A percentile compares a stretch with the other conserved stretches of the same genome.
These are phyloP conservation scores for Ptychochromis oligacanthus DNA, from an alignment of 2,113 vertebrate genomes.

Conservation along the genomic window DNA sequence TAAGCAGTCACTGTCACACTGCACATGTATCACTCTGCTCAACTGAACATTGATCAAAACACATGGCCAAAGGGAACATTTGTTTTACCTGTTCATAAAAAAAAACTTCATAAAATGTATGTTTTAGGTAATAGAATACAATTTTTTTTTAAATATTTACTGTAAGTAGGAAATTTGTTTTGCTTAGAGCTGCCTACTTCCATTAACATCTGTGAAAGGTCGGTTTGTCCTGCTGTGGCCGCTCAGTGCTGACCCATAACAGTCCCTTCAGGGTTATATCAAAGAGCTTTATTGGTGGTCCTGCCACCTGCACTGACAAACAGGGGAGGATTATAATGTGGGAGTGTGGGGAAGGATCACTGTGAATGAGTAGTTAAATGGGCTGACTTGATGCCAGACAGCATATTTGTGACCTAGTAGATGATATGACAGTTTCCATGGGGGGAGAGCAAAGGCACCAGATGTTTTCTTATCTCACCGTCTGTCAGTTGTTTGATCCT, in stretches of 20 bases:
- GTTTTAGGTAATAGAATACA: not conserved
- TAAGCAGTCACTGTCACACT: not conserved
- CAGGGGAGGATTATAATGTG: constrained; percentile 20
- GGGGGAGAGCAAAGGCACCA: not conserved
- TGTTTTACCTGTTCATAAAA: not conserved
- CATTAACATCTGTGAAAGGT: not conserved
- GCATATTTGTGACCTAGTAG: constrained; percentile 20
- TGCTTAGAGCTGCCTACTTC: not conserved
- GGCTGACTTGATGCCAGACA: constrained; percentile 23
- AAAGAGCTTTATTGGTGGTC: constrained; percentile 18
- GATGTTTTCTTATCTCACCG: not conserved
- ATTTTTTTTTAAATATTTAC: not conserved
- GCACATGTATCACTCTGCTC: not conserved
- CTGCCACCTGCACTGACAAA: constrained; percentile 19
- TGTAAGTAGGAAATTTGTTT: not conserved
- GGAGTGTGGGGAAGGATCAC: constrained; percentile 21
- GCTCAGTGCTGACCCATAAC: constrained; percentile 6
- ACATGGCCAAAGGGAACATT: not conserved
- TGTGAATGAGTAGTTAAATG: constrained; percentile 16
- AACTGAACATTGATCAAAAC: not conserved
- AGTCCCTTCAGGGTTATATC: constrained; percentile 20
- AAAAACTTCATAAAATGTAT: not conserved
- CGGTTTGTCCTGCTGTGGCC: constrained; percentile 6
- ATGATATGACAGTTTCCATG: constrained; percentile 5
- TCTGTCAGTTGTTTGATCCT: constrained; percentile 10